Evolutionary conservation across 2,797 vertebrate genomes (phyloP).

Genomic region (Octomys mimax): DNA sequence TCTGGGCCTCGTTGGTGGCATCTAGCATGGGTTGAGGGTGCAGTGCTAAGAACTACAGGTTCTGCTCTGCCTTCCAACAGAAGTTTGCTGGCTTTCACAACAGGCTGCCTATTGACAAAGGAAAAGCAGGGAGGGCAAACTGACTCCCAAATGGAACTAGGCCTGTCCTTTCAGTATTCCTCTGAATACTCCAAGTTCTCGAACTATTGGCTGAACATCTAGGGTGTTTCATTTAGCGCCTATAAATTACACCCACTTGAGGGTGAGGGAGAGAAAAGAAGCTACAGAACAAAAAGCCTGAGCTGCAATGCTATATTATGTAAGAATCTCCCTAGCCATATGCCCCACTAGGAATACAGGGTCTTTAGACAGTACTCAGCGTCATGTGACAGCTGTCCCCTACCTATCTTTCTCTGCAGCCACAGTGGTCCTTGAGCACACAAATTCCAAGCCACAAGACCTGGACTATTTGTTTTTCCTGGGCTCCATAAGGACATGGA

Average conservation of each 20-base stretch:
- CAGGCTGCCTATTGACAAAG: not conserved
- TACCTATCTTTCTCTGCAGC: not conserved
- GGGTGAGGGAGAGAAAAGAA: not conserved
- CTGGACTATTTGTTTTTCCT: not conserved
- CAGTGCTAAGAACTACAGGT: not conserved
- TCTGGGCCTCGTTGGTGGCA: constrained; percentile 11
- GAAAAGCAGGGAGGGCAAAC: not conserved
- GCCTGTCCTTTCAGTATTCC: not conserved
- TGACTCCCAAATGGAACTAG: not conserved
- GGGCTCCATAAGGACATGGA: not conserved
- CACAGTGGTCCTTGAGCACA: not conserved
- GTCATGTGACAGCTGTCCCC: not conserved
- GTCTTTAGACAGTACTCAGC: not conserved
- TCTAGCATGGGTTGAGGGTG: not conserved
- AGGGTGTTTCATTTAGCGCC: not conserved
- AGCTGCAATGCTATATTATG: not conserved
- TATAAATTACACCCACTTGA: not conserved
- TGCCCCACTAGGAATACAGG: not conserved
- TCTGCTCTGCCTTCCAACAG: not conserved
- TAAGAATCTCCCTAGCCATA: not conserved
- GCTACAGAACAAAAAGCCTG: not conserved
- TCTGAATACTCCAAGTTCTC: not conserved
- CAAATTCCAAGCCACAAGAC: not conserved
- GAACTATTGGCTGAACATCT: not conserved
- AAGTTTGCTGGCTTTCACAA: not conserved